Percentiles rank a stretch among this genome's conserved stretches.
Evolutionary conservation across 2,113 vertebrate genomes (phyloP).

Genomic region (Atrichornis clamosus): DNA sequence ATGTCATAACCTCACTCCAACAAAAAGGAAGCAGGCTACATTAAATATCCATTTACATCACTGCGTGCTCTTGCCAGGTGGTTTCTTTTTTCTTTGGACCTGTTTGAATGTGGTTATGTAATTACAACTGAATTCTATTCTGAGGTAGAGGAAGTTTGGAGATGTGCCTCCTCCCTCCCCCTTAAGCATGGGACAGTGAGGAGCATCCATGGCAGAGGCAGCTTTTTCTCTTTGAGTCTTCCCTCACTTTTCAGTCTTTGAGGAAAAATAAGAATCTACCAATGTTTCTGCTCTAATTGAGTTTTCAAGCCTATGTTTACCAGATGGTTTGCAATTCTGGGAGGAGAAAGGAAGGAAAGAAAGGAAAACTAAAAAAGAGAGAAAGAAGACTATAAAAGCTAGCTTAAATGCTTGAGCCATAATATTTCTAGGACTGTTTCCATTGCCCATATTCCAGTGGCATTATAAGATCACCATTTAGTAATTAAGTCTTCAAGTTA

Average conservation of each 20-base stretch:
- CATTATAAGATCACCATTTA: not conserved
- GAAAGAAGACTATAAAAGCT: not conserved
- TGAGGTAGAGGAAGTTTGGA: not conserved
- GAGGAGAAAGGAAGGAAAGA: not conserved
- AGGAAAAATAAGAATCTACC: not conserved
- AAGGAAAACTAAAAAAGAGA: not conserved
- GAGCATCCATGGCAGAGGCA: not conserved
- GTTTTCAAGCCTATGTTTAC: not conserved
- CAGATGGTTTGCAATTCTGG: not conserved
- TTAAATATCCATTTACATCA: not conserved
- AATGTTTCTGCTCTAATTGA: not conserved
- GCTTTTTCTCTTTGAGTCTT: not conserved
- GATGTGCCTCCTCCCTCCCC: not conserved
- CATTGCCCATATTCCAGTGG: not conserved
- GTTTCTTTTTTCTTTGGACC: not conserved
- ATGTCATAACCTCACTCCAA: not conserved
- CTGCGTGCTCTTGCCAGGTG: not conserved
- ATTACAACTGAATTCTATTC: not conserved
- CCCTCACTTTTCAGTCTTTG: not conserved
- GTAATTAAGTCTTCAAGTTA: not conserved
- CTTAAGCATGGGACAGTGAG: not conserved
- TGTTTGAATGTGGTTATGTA: not conserved
- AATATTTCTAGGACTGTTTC: not conserved
- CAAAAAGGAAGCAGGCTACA: not conserved
- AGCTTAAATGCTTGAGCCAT: not conserved